Percentiles rank a stretch among this genome's conserved stretches.
These are phyloP conservation scores for Chaetura pelagica DNA, from an alignment of 2,113 vertebrate genomes.

Conservation along the genomic window DNA sequence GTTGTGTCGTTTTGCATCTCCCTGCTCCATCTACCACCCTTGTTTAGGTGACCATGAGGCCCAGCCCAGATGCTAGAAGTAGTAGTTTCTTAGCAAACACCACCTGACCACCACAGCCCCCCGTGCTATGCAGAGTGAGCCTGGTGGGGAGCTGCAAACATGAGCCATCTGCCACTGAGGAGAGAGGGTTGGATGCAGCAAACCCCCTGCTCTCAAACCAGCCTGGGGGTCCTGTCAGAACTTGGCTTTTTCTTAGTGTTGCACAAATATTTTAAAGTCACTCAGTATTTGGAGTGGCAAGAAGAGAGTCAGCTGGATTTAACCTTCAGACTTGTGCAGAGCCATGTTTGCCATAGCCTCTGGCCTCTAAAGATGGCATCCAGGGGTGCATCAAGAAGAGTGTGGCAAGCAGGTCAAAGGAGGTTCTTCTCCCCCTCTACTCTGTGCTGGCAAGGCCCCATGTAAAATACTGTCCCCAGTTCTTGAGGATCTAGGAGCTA, in stretches of 20 bases:
- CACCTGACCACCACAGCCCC: background rate
- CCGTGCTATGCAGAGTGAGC: rapidly evolving
- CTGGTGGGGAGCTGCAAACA: background rate
- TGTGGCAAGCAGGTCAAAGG: no score
- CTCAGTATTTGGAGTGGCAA: background rate
- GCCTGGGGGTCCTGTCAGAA: background rate
- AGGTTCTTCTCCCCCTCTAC: no score
- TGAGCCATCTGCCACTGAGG: rapidly evolving
- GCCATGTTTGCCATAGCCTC: background rate
- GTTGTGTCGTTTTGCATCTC: background rate
- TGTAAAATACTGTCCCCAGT: no score
- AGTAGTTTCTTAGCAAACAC: background rate
- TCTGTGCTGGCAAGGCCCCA: no score
- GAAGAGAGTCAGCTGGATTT: background rate
- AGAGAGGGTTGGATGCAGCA: background rate
- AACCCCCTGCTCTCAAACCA: background rate
- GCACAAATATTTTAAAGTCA: background rate
- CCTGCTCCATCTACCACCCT: background rate
- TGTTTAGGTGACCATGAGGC: background rate
- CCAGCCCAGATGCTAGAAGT: background rate
- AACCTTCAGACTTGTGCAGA: background rate
- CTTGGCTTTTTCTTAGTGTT: background rate
- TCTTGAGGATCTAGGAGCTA: no score
- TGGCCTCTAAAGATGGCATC: background rate
- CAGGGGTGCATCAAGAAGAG: no score